phyloP scores from a whole-genome alignment of 2,888 invertebrate genomes.

The Beris morrisii region DNA sequence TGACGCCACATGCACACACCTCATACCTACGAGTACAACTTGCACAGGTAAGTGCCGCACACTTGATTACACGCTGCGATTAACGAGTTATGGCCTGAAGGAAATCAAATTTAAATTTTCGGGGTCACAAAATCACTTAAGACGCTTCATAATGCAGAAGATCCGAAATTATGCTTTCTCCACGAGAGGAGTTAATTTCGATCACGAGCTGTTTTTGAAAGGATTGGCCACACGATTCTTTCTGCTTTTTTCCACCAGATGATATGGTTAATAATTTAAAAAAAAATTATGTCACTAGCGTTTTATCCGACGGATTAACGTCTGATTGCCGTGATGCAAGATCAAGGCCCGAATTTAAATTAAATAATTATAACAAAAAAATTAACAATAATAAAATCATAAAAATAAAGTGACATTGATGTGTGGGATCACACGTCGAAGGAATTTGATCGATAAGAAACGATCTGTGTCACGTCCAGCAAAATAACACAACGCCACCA shows the following conservation, averaged over 20 bases:
- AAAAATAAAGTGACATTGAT: conserved; percentile 14
- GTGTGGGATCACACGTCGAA: conserved; percentile 14
- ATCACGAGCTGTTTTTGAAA: background rate
- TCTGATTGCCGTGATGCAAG: conserved; percentile 1
- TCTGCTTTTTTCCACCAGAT: conserved; percentile 10
- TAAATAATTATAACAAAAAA: conserved; percentile 1
- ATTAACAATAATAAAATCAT: background rate
- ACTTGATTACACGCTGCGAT: background rate
- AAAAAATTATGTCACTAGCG: conserved; percentile 12
- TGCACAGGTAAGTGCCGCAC: no score
- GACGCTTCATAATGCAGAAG: conserved; percentile 1
- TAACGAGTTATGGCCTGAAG: conserved; percentile 1
- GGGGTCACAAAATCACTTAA: background rate
- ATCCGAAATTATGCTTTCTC: conserved; percentile 12
- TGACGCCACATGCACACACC: no score
- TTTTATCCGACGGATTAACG: conserved; percentile 9
- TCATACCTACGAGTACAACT: no score
- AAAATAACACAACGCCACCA: no score
- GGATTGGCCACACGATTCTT: background rate
- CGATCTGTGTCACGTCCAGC: background rate
- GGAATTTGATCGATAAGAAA: conserved; percentile 17
- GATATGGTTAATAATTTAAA: conserved; percentile 2
- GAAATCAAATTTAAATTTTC: conserved; percentile 13
- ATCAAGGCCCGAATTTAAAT: background rate
- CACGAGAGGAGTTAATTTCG: conserved; percentile 10